Evolutionary conservation across 64 coral and sea anemone species (phyloP).

Genomic region (Montipora foliosa): DNA sequence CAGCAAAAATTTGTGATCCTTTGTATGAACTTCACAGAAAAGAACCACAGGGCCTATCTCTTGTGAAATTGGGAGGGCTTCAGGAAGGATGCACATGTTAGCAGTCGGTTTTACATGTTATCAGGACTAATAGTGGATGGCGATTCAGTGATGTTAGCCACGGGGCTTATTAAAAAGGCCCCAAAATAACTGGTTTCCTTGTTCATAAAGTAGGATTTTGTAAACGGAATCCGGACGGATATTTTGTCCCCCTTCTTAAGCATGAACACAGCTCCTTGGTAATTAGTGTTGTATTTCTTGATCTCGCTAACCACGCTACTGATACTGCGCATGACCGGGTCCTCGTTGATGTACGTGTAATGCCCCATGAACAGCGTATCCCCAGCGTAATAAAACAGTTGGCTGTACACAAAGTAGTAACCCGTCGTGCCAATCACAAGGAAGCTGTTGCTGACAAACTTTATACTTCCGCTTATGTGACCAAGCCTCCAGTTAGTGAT

Average conservation of each 20-base stretch:
- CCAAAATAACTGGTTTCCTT: constrained; percentile 78
- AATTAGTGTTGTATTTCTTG: constrained; percentile 70
- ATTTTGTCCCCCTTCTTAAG: constrained; percentile 66
- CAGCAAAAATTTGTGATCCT: too few species aligned
- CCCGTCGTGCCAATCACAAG: constrained; percentile 62
- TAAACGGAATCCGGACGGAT: constrained; percentile 56
- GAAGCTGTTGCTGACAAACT: constrained; percentile 57
- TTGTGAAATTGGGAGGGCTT: too few species aligned
- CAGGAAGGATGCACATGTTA: too few species aligned
- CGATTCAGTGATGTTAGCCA: background rate
- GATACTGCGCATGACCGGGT: constrained; percentile 54
- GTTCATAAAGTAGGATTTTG: constrained; percentile 56
- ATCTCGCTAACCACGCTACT: constrained; percentile 41
- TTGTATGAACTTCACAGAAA: too few species aligned
- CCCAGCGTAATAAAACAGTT: constrained; percentile 68
- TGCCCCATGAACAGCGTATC: constrained; percentile 63
- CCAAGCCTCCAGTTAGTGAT: constrained; percentile 68
- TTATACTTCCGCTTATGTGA: constrained; percentile 59
- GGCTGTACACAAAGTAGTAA: constrained; percentile 73
- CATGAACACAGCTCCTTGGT: constrained; percentile 60
- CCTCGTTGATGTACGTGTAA: constrained; percentile 69
- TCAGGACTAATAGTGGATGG: background rate
- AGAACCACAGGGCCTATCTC: too few species aligned
- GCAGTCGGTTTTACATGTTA: background rate
- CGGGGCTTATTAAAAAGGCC: constrained; percentile 42